Evolutionary conservation across 2,888 invertebrate species (phyloP), one percentile per base, ranked within the genome.

Genomic region (Epiblema foenella): DNA sequence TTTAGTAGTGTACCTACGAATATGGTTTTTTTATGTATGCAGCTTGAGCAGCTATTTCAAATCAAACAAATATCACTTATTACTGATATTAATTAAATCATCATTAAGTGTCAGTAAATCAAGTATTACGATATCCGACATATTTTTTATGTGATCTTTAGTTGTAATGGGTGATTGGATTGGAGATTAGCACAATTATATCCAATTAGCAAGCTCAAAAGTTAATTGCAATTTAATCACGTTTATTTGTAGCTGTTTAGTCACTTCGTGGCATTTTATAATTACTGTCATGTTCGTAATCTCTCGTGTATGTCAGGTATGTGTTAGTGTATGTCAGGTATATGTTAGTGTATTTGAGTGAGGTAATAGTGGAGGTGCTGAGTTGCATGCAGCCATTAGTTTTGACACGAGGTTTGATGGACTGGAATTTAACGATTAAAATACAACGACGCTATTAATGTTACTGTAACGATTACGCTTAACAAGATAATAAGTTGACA

Each of bases 191-290:
- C 7, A 71, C 42, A 51, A 57, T 64, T 39, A 73, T 46, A 75
- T 79, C 78, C 76, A 80, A 81, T 81, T 80, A 81, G 60, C 66
- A 75, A 70, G 74, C 73, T 74, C 74, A 78, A 79, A 78, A 79
- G 77, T 81, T 80, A 78, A 79, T 73, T 76, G 76, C 76, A 29
- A 42, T 42, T 59, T 42, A 39, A 64, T 51, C 39, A 69, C 39
- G 64, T 57, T 58, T 57, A 57, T 18, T 24, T 46, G n/a, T 46
- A 46, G 42, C 42, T n/a, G 46, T n/a, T 42, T 42, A 46, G 46
- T 46, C 46, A 46, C 46, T n/a, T n/a, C 5, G 8, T 8, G 46
- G n/a, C 46, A 46, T 46, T 46, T 46, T 46, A n/a, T 46, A 46
- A 46, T 46, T 5, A 8, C 42, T 42, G 12, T 39, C 12, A 39